Percentiles rank a stretch among this genome's conserved stretches.
Conservation (phyloP, 2,113 vertebrate genomes). For the Anolis carolinensis region DNA sequence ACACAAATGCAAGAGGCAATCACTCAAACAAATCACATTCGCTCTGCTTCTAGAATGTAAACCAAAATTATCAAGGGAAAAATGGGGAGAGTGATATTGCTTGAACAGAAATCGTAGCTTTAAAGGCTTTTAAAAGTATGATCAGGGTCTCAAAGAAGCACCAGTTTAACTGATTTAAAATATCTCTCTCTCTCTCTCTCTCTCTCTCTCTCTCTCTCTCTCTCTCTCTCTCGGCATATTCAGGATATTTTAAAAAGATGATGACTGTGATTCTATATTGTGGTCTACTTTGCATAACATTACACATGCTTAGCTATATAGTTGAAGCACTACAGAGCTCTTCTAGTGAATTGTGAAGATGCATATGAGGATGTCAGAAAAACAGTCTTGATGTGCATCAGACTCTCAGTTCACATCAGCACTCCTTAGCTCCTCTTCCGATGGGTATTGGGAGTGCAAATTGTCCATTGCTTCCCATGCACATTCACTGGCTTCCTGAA, state of each 20-base stretch:
- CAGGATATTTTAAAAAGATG: neutral
- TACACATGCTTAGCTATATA: too few relatives aligned
- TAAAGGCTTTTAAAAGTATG: conserved; percentile 46
- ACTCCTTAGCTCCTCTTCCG: too few relatives aligned
- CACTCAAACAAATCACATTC: conserved; percentile 69
- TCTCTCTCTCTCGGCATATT: neutral
- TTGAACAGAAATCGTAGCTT: conserved; percentile 46
- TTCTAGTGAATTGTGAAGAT: too few relatives aligned
- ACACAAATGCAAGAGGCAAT: conserved; percentile 64
- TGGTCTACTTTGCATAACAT: too few relatives aligned
- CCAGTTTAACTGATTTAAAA: conserved; percentile 48
- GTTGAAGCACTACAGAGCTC: too few relatives aligned
- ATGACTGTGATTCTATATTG: too few relatives aligned
- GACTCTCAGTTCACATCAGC: too few relatives aligned
- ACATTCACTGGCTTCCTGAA: too few relatives aligned
- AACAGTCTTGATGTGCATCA: too few relatives aligned
- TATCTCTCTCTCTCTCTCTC: neutral
- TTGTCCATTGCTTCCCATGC: too few relatives aligned
- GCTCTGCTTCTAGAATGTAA: conserved; percentile 63
- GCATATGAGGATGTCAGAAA: too few relatives aligned
- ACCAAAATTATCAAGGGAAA: conserved; percentile 64
- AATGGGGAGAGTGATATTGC: conserved; percentile 51
- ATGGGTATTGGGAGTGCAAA: too few relatives aligned
- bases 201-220: neutral
- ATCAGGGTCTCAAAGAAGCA: conserved; percentile 56